A percentile compares a stretch with the other conserved stretches of the same genome.
Conservation (phyloP, 35 echinoderm and acorn worm genomes). For the Holothuria glaberrima region DNA sequence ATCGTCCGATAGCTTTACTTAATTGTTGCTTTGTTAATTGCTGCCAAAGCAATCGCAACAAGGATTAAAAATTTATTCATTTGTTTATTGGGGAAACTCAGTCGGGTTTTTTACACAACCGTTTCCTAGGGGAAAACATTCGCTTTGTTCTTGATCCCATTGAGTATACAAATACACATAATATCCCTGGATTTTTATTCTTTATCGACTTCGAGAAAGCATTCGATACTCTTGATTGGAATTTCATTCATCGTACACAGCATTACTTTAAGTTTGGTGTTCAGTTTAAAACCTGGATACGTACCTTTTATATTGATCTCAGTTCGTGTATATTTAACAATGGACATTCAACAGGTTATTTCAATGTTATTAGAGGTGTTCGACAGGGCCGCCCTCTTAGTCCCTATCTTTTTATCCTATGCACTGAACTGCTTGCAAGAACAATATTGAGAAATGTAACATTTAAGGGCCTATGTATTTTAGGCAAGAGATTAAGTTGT, state of each 20-base stretch:
- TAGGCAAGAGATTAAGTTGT: slow-evolving; percentile 39
- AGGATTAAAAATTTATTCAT: no score
- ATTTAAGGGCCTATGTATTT: slow-evolving; percentile 48
- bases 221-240: slow-evolving; percentile 48
- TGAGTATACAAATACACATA: background rate
- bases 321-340: slow-evolving; percentile 36
- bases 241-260: slow-evolving; percentile 35
- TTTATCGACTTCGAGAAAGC: slow-evolving; percentile 51
- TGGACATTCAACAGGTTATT: slow-evolving; percentile 38
- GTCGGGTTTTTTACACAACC: background rate
- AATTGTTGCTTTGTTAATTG: background rate
- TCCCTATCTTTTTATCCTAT: slow-evolving; percentile 63
- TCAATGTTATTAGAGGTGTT: slow-evolving; percentile 55
- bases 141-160: slow-evolving; percentile 24
- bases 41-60: background rate
- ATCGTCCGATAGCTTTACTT: background rate
- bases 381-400: slow-evolving; percentile 60
- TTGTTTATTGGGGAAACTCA: background rate
- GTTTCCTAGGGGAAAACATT: slow-evolving; percentile 23
- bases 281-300: background rate
- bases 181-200: slow-evolving; percentile 27
- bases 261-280: slow-evolving; percentile 21
- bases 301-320: slow-evolving; percentile 2
- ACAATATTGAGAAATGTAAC: slow-evolving; percentile 17
- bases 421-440: slow-evolving; percentile 49